These are phyloP conservation scores for Copidosoma aretas DNA, from an alignment of 2,888 invertebrate genomes.

Conservation along the genomic window DNA sequence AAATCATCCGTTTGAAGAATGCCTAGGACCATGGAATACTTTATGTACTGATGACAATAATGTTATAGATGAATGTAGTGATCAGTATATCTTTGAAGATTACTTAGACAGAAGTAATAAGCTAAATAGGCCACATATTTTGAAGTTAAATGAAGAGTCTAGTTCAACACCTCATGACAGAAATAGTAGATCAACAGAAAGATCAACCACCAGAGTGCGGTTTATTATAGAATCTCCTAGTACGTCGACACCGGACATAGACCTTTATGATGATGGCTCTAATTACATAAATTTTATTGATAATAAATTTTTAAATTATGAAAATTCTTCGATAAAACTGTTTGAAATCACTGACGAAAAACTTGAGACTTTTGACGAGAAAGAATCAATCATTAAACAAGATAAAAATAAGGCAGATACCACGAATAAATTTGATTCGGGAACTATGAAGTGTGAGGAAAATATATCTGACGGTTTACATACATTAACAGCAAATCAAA, in stretches of 20 bases:
- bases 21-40: conserved; percentile 47
- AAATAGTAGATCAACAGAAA: conserved; percentile 12
- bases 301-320: conserved; percentile 13
- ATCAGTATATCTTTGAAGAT: conserved; percentile 54
- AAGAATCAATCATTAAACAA: not conserved
- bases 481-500: conserved; percentile 1
- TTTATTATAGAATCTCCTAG: conserved; percentile 54
- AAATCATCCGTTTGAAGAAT: conserved; percentile 55
- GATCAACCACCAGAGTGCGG: conserved; percentile 49
- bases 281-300: conserved; percentile 22
- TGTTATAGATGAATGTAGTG: conserved; percentile 31
- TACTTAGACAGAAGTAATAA: conserved; percentile 52
- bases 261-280: conserved; percentile 31
- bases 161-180: conserved; percentile 16
- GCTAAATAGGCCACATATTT: conserved; percentile 37
- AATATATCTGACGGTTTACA: conserved; percentile 9
- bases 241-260: conserved; percentile 44
- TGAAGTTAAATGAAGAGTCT: conserved; percentile 22
- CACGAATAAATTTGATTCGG: conserved; percentile 1
- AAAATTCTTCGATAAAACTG: conserved; percentile 14
- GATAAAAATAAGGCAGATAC: conserved; percentile 3
- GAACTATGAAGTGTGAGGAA: conserved; percentile 1
- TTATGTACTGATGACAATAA: conserved; percentile 25
- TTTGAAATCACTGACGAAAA: conserved; percentile 26
- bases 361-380: conserved; percentile 2